phyloP scores from a whole-genome alignment of 2,113 vertebrate genomes.

The Fregetta grallaria region DNA sequence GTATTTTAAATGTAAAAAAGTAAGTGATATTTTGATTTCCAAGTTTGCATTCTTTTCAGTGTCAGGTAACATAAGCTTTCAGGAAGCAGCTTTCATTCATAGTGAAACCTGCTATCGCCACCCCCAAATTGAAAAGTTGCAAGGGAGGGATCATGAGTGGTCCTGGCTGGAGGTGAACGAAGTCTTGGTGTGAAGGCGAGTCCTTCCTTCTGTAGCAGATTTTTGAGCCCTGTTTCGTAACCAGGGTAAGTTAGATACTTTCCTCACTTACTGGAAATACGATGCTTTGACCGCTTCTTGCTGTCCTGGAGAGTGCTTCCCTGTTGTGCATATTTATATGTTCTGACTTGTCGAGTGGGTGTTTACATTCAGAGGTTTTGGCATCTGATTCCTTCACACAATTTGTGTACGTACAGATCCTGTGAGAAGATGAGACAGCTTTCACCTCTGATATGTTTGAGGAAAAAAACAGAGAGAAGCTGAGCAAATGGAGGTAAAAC shows the following conservation, averaged over 20 bases:
- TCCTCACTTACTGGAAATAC: background rate
- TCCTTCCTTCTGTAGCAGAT: background rate
- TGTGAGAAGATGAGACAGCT: background rate
- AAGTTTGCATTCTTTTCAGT: background rate
- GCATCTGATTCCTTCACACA: background rate
- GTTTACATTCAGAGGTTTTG: background rate
- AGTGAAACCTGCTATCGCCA: background rate
- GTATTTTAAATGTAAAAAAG: background rate
- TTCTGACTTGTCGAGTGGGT: background rate
- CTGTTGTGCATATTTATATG: background rate
- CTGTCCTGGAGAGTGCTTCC: background rate
- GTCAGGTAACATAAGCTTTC: background rate
- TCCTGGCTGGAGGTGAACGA: background rate
- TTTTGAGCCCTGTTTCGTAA: background rate
- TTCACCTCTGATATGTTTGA: background rate
- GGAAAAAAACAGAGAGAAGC: background rate
- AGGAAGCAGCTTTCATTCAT: background rate
- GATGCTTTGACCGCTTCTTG: background rate
- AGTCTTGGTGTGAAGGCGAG: background rate
- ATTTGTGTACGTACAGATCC: background rate
- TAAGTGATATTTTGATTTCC: background rate
- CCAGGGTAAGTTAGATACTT: background rate
- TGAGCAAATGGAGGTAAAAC: background rate
- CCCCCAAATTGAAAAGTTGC: background rate
- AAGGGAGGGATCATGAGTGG: background rate